A percentile compares a stretch with the other conserved stretches of the same genome.
phyloP scores from a whole-genome alignment of 1,140 invertebrate species.

The Caenorhabditis brenneri region DNA sequence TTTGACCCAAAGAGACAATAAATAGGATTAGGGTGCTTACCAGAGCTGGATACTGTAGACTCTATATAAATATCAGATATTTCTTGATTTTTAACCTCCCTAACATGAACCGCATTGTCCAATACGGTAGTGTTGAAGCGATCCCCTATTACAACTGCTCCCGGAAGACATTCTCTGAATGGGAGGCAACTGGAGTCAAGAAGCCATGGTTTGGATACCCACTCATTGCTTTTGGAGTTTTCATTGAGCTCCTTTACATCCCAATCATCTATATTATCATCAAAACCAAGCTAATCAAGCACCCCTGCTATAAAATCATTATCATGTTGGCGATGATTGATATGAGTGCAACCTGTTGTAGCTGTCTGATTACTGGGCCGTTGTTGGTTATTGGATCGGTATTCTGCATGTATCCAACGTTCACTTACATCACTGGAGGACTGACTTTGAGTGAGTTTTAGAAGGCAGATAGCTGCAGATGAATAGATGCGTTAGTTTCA shows the following conservation, averaged over 20 bases:
- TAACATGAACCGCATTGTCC: background rate
- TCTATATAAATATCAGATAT: too few relatives aligned
- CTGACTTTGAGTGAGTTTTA: background rate
- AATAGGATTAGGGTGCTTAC: too few relatives aligned
- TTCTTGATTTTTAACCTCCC: background rate
- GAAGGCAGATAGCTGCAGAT: too few relatives aligned
- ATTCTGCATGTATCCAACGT: constrained; percentile 45
- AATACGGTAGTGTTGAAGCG: background rate
- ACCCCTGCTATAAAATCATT: constrained; percentile 25
- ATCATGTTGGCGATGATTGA: constrained; percentile 19
- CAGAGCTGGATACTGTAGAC: too few relatives aligned
- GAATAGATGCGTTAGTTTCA: too few relatives aligned
- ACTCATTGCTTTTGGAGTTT: background rate
- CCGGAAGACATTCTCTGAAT: background rate
- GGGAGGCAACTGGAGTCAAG: background rate
- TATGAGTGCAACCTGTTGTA: constrained; percentile 29
- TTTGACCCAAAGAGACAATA: too few relatives aligned
- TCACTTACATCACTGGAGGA: constrained; percentile 19
- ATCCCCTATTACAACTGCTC: background rate
- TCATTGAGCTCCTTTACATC: background rate
- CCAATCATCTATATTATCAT: background rate
- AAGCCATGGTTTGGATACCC: background rate
- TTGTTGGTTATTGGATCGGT: constrained; percentile 28
- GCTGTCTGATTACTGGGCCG: constrained; percentile 39
- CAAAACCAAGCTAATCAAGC: background rate